Evolutionary conservation across 2,888 invertebrate species (phyloP), one percentile per base, ranked within the genome.

Genomic region (Pheosia tremula): DNA sequence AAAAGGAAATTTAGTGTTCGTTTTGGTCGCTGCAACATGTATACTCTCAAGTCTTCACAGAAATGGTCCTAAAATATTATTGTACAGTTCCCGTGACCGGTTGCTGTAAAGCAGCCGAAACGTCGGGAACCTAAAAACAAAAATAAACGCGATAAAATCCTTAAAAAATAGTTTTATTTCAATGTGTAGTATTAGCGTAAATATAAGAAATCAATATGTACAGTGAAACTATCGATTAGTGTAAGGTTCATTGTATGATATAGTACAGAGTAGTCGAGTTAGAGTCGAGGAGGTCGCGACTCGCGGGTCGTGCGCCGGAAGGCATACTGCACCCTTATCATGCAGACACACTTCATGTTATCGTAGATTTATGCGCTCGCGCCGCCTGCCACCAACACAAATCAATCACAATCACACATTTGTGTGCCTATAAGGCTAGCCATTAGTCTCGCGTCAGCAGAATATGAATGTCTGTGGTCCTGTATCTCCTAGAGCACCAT

Each of bases 221-320:
- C n/a, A n/a, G 69, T 60, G 36, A 52, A 54, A 54, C 54, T 54
- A 38, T 38, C 54, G 37, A 43, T 43, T 56, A 57, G 24, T 24
- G 24, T 24, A 50, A 59, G 76, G 81, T 83, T 81, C 79, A 84
- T 79, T 83, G 84, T 74, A 79, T 69, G 83, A 85, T 86, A 87
- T 78, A 66, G 67, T 62, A 69, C 75, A 72, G 69, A 62, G 74
- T 72, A 67, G 70, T 72, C 72, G 75, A 72, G 74, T 79, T 57
- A 55, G 65, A 68, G 74, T 77, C 64, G 77, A 78, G 80, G 80
- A 82, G 85, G 80, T 84, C 84, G 75, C 74, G 76, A 88, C 90
- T 91, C 91, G 75, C 74, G 76, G 88, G 91, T 91, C 91, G 75
- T 82, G 91, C 87, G 82, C 91, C 90, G 91, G 91, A 91, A 91